Evolutionary conservation across 37 sponge, comb jelly and placozoan genomes (phyloP).

Genomic region (Halichondria panicea): DNA sequence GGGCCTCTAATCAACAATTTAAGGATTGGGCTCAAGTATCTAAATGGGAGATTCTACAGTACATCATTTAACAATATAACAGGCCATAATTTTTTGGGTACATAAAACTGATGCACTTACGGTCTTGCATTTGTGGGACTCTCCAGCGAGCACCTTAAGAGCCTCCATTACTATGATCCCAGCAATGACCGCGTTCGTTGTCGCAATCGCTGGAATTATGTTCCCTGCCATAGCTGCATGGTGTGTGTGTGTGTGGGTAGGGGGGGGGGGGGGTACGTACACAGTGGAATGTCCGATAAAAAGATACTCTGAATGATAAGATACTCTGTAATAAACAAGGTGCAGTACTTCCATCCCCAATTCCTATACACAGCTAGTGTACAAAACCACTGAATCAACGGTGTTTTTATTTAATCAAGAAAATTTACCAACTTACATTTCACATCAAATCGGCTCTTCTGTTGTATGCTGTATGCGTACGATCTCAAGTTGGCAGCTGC

Average conservation of each 20-base stretch:
- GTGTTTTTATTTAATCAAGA: neutral
- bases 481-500: slow-evolving; percentile 90
- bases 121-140: slow-evolving; percentile 72
- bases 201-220: slow-evolving; percentile 98
- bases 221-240: slow-evolving; percentile 97
- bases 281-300: neutral
- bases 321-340: neutral
- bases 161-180: slow-evolving; percentile 97
- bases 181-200: slow-evolving; percentile 97
- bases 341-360: too few species aligned
- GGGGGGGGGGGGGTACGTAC: neutral
- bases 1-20: too few species aligned
- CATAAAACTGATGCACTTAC: slow-evolving; percentile 37
- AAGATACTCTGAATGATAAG: neutral
- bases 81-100: too few species aligned
- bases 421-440: slow-evolving; percentile 68
- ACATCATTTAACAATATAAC: too few species aligned
- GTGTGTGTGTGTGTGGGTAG: neutral
- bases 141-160: slow-evolving; percentile 81
- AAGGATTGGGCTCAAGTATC: too few species aligned
- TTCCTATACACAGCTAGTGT: too few species aligned
- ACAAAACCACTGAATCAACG: neutral
- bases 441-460: slow-evolving; percentile 89
- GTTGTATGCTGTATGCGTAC: slow-evolving; percentile 65
- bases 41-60: too few species aligned